Evolutionary conservation across 2,888 invertebrate species (phyloP), one percentile per base, ranked within the genome.

Genomic region (Platynereis dumerilii): DNA sequence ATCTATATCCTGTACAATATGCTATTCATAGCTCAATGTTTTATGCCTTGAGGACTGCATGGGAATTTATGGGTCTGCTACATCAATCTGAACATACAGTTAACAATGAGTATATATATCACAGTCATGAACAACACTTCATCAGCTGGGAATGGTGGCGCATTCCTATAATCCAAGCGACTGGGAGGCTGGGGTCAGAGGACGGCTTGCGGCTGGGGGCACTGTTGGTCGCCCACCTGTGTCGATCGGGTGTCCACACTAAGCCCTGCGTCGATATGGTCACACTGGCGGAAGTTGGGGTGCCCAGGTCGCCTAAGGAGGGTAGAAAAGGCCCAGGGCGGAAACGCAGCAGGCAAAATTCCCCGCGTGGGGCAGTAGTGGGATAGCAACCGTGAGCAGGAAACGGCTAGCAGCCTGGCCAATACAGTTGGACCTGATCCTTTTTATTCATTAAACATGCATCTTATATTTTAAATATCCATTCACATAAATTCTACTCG

Each of bases 331-430:
- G 95, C 94, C 93, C 93, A 95, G 95, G 91, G 92, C 92, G 93
- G 94, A 91, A 93, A 94, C 93, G 90, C 92, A 95, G 94, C 95
- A 96, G 94, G 93, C 94, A 94, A 95, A 94, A 96, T 93, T 92
- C 92, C 90, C 93, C 94, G 93, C 92, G 94, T 93, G 89, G 91
- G 89, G 92, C 94, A 94, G 94, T 95, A 94, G 93, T 92, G 93
- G 94, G 94, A 93, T 92, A 91, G 94, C 94, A 92, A 90, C 92
- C 90, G 92, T 92, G 94, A 95, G 93, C 93, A 91, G 89, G 89
- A 88, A 88, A 89, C 77, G 80, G 75, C 78, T 76, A 77, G 87
- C 90, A 94, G 94, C 94, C 92, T 87, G 89, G 87, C 88, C 89
- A 88, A 92, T 86, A 91, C 81, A 90, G 88, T 88, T 87, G 89